Base-by-base conservation (phyloP, 2,888 invertebrate species). In the Acleris literana region DNA sequence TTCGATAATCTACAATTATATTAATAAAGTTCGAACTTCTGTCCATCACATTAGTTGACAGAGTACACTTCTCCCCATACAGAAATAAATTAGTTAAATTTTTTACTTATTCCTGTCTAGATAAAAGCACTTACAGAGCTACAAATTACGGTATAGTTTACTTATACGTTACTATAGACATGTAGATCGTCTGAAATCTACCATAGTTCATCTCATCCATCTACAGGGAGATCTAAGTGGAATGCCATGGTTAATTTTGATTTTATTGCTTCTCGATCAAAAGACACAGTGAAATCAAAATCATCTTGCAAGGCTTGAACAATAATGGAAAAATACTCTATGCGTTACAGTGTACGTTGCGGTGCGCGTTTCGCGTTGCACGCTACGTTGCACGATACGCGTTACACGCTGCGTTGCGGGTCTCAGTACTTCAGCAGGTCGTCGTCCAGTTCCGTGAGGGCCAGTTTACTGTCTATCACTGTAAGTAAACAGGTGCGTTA, bases 381-480 rank as follows among this genome's bases (percentile, higher is more conserved):
- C 18, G 51, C 18, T 44, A 6, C 20, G 51, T 51, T 33, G 33
- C 18, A 18, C 18, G 51, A 39, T 44, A 6, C 56, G 58, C 43
- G 63, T 64, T 69, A 65, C 52, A 52, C 56, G 63, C 52, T 62
- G 58, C 53, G n/a, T 29, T 65, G 48, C 49, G 49, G 63, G 56
- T 67, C 76, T 88, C 85, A 92, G 79, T 90, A 91, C 79, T 91
- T 90, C 79, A 88, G 81, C 76, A 87, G 76, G 66, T 90, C 87
- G 71, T 90, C 88, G 74, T 88, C 89, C 68, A 88, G 76, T 63
- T 89, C 88, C 64, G 88, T 82, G 79, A 92, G 90, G 82, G 89
- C 87, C 77, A 85, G 71, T 79, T 92, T 92, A 92, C 89, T 90
- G 91, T 90, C 92, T 88, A 90, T 92, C 91, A 79, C 92, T 91